Conservation (phyloP, 2,797 vertebrate species). For the Melanotaenia boesemani region DNA sequence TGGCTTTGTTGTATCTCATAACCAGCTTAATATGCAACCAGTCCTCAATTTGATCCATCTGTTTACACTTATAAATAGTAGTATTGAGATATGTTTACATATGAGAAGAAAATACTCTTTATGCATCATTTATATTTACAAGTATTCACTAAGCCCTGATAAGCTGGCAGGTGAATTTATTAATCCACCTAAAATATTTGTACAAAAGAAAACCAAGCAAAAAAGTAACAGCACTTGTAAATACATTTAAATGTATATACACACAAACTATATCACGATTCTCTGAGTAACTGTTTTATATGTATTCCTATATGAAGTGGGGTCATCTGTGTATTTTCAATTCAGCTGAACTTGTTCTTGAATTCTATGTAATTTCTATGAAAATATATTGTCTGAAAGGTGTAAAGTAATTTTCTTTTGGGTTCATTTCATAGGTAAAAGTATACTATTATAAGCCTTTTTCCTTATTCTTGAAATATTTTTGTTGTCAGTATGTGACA, state of each 20-base stretch:
- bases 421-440: slow-evolving; percentile 68
- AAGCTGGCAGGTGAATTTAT: slow-evolving; percentile 74
- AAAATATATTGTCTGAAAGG: slow-evolving; percentile 77
- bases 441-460: slow-evolving; percentile 63
- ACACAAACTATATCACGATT: slow-evolving; percentile 71
- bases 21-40: slow-evolving; percentile 78
- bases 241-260: slow-evolving; percentile 78
- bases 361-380: slow-evolving; percentile 80
- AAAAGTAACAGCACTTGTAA: slow-evolving; percentile 71
- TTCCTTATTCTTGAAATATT: slow-evolving; percentile 66
- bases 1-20: slow-evolving; percentile 61
- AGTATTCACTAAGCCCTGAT: slow-evolving; percentile 71
- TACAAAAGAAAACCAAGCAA: slow-evolving; percentile 77
- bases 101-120: slow-evolving; percentile 50
- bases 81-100: slow-evolving; percentile 67
- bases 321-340: slow-evolving; percentile 80
- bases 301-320: slow-evolving; percentile 82
- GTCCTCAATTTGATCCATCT: slow-evolving; percentile 65
- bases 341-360: slow-evolving; percentile 77
- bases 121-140: slow-evolving; percentile 66
- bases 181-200: slow-evolving; percentile 73
- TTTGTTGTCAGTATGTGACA: slow-evolving; percentile 79
- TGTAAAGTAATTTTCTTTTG: slow-evolving; percentile 73
- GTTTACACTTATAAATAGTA: slow-evolving; percentile 60
- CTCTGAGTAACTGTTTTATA: slow-evolving; percentile 81